phyloP scores from a whole-genome alignment of 2,113 vertebrate genomes.

The Phoenicopterus ruber region DNA sequence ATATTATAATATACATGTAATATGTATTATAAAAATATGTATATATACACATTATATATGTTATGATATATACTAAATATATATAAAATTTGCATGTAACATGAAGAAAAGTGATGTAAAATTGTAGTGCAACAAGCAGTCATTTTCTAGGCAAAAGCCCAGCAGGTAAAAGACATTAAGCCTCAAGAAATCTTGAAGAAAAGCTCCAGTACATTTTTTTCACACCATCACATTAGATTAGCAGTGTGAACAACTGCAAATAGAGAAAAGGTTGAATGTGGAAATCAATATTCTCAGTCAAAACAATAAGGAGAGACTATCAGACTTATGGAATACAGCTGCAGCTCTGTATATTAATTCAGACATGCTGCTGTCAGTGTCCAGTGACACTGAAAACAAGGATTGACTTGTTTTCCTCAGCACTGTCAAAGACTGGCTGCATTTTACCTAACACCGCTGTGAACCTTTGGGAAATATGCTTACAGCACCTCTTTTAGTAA shows the following conservation, averaged over 20 bases:
- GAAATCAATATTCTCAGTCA: neutral
- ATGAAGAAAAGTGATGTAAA: neutral
- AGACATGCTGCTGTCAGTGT: neutral
- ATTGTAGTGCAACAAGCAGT: neutral
- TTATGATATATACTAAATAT: neutral
- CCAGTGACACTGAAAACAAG: conserved; percentile 1
- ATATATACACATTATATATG: neutral
- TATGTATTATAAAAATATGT: neutral
- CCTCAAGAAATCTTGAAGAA: neutral
- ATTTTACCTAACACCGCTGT: neutral
- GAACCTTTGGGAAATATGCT: neutral
- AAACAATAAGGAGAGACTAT: neutral
- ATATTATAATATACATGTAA: neutral
- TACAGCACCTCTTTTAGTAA: neutral
- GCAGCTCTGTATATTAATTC: neutral
- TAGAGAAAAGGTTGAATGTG: neutral
- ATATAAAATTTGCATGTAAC: neutral
- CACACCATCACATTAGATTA: neutral
- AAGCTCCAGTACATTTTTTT: neutral
- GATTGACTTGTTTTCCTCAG: neutral
- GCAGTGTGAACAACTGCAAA: neutral
- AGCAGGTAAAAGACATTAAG: neutral
- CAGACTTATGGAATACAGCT: neutral
- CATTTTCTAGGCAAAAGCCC: neutral
- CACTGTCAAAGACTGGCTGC: neutral